Evolutionary conservation across 2,888 invertebrate genomes (phyloP).

Genomic region (Archips crataeganus): DNA sequence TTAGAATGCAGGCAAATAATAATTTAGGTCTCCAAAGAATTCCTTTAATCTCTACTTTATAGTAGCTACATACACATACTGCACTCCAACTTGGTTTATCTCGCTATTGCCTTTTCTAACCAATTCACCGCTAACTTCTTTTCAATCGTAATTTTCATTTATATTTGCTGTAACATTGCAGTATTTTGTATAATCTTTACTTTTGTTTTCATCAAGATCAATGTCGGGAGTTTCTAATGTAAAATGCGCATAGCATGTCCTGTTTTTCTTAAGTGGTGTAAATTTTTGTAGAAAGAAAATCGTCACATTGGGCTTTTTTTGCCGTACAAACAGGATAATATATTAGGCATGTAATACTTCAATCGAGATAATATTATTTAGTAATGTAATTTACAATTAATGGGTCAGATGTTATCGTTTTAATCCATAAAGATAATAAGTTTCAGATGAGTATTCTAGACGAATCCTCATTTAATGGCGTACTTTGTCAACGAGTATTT

Average conservation of each 20-base stretch:
- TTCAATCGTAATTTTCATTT: background rate
- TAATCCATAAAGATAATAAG: conserved; percentile 11
- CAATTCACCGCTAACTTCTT: background rate
- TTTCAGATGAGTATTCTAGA: background rate
- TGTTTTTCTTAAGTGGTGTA: background rate
- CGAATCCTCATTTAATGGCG: background rate
- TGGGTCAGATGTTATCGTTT: conserved; percentile 10
- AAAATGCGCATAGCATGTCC: background rate
- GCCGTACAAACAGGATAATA: background rate
- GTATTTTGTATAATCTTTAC: background rate
- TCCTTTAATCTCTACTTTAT: too few relatives aligned
- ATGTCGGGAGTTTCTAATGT: background rate
- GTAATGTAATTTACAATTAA: background rate
- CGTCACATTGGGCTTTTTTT: background rate
- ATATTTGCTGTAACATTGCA: background rate
- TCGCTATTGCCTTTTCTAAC: too few relatives aligned
- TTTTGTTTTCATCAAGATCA: background rate
- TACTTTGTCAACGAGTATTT: background rate
- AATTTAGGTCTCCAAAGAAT: too few relatives aligned
- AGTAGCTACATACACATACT: too few relatives aligned
- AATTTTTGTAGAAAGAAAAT: background rate
- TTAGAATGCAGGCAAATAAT: too few relatives aligned
- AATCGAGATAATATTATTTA: background rate
- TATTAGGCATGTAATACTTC: background rate
- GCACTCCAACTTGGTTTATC: too few relatives aligned